Conservation (phyloP, 2,113 vertebrate genomes). For the Elachura formosa region DNA sequence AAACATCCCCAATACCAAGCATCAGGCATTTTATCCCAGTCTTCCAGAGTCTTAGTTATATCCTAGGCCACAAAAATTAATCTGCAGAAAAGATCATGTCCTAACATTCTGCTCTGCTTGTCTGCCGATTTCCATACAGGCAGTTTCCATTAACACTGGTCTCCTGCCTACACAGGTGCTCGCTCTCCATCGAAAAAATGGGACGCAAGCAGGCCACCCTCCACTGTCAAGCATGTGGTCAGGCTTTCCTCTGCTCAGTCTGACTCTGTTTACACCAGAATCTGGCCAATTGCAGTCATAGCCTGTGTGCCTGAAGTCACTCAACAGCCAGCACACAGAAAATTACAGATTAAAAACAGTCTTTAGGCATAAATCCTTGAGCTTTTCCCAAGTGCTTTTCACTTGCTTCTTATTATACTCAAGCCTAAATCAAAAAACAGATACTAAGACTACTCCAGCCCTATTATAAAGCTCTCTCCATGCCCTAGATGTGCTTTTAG, state of each 20-base stretch:
- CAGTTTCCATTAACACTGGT: not conserved
- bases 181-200: not conserved
- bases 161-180: not conserved
- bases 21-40: not conserved
- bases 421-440: not conserved
- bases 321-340: not conserved
- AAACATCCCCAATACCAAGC: not conserved
- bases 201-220: not conserved
- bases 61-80: not conserved
- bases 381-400: not conserved
- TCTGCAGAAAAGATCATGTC: not conserved
- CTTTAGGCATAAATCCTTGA: not conserved
- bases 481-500: not conserved
- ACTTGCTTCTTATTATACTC: not conserved
- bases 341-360: not conserved
- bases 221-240: not conserved
- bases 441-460: not conserved
- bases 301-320: not conserved
- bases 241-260: not conserved
- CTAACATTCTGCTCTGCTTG: not conserved
- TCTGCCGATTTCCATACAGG: not conserved
- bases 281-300: not conserved
- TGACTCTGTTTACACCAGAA: not conserved
- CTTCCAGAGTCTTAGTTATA: not conserved
- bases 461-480: not conserved